Percentiles rank a stretch among this genome's conserved stretches.
Conservation (phyloP, 2,113 vertebrate species). For the Plecturocebus donacophilus region DNA sequence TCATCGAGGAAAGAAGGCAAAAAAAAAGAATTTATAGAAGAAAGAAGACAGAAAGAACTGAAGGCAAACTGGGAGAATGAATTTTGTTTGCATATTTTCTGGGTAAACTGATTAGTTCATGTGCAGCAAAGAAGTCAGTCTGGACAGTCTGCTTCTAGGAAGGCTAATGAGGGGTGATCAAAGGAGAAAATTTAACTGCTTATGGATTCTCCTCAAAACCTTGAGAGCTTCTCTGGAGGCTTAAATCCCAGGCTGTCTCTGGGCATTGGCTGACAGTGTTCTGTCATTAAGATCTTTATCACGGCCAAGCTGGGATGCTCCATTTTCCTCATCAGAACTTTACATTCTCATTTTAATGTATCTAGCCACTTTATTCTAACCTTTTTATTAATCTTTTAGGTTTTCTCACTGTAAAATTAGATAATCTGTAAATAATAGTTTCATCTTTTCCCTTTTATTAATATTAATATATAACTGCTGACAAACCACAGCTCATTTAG, state of each 20-base stretch:
- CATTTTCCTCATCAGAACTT: neutral
- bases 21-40: neutral
- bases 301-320: too few relatives aligned
- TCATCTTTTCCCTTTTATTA: neutral
- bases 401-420: slow-evolving; percentile 6
- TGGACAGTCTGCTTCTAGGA: neutral
- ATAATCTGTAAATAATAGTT: neutral
- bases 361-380: neutral
- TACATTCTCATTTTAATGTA: neutral
- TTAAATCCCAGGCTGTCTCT: neutral
- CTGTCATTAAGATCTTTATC: neutral
- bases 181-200: neutral
- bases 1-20: neutral
- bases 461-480: neutral
- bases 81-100: neutral
- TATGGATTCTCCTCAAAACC: neutral
- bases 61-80: neutral
- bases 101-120: neutral
- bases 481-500: rapidly evolving
- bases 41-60: neutral
- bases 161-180: neutral
- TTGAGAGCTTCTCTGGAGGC: neutral
- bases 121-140: neutral
- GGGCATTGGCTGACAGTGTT: neutral
- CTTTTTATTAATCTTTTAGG: neutral